Base-by-base conservation (phyloP, 1,140 invertebrate species). In the Sinella curviseta region DNA sequence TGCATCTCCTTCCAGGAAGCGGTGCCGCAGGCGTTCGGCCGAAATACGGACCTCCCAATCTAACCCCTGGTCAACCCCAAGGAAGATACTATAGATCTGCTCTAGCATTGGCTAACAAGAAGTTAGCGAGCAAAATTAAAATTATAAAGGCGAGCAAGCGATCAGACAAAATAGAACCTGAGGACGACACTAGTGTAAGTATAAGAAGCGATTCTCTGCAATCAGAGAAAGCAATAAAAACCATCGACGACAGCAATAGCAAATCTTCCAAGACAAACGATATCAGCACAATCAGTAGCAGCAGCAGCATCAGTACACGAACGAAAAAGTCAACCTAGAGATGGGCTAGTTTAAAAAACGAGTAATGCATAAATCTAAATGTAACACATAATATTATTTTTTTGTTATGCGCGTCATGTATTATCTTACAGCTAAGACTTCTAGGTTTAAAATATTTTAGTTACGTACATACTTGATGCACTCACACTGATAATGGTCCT, bases 21-120 rank as follows among this genome's bases (percentile, higher is more conserved):
- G 70, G 17, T 36, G 14, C 34, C 28, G 20, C 8, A 48, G 26
- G 35, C 24, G 39, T 2, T 20, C 17, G 74, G 2, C 74, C 74
- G 39, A 36, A 75, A 75, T 75, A 75, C 74, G 74, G 74, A 17
- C 33, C 35, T 39, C 74, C 74, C 1, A 26, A 26, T 26, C 1
- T 39, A 1, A 54, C 24, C n/a, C 39, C 74, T 39, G 74, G 74
- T 75, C 74, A 75, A 54, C 74, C 74, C 2, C 34, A 54, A 28
- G 74, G 74, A 28, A 4, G 74, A 17, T 75, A 75, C 39, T 48
- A 75, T 35, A 75, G 74, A 54, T 36, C 34, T 31, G 65, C 65
- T 8, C 26, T 70, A 31, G 65, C 65, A 2, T 33, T 70, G 4
- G 65, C 65, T 14, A 17, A 8, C 12, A 70, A 70, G 31, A 4